phyloP scores from a whole-genome alignment of 2,113 vertebrate genomes.

The Pogonocichla stellata region DNA sequence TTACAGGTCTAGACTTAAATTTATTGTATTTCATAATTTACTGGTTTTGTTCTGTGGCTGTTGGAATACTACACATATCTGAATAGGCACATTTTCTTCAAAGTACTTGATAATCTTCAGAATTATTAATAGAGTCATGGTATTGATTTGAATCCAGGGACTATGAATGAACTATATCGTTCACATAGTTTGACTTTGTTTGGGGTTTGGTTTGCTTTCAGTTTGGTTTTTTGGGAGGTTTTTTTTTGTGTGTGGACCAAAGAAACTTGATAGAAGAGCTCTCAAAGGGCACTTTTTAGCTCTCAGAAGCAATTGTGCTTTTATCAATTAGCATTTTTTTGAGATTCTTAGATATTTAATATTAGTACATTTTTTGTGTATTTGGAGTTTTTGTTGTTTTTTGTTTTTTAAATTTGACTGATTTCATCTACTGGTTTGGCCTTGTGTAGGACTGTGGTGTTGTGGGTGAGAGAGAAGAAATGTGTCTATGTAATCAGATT shows the following conservation, averaged over 20 bases:
- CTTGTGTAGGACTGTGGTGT: not conserved
- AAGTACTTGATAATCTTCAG: not conserved
- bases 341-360: not conserved
- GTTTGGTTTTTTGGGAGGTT: too few relatives aligned
- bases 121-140: not conserved
- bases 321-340: not conserved
- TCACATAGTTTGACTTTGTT: not conserved
- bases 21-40: not conserved
- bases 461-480: not conserved
- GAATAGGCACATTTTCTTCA: not conserved
- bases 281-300: not conserved
- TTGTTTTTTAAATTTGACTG: not conserved
- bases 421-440: rapidly evolving
- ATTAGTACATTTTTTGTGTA: not conserved
- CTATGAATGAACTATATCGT: too few relatives aligned
- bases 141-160: not conserved
- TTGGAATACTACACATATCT: not conserved
- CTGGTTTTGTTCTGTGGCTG: not conserved
- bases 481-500: rapidly evolving
- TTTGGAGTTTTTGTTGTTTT: not conserved
- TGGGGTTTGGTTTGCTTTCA: not conserved
- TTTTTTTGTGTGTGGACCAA: not conserved
- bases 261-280: not conserved
- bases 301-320: not conserved
- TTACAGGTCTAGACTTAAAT: not conserved